Percentiles rank a stretch among this genome's conserved stretches.
Conservation (phyloP, 2,797 vertebrate genomes). For the Agapornis canus region DNA sequence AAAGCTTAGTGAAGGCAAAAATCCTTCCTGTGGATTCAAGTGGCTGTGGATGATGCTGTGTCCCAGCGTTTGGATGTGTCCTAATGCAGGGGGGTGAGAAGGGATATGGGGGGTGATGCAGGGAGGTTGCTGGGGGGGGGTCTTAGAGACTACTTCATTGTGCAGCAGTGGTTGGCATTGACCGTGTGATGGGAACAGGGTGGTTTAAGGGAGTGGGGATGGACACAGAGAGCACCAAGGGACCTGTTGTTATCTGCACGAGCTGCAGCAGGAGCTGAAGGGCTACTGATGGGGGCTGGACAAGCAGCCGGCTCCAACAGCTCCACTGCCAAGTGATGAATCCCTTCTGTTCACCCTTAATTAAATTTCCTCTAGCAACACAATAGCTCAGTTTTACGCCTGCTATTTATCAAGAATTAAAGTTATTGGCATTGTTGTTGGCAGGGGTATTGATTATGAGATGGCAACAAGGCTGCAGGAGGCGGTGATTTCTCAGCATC, state of each 20-base stretch:
- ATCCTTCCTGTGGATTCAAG: background rate
- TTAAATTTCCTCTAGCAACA: slow-evolving; percentile 47
- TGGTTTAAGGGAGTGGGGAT: background rate
- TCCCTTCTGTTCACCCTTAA: slow-evolving; percentile 48
- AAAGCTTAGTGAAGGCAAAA: background rate
- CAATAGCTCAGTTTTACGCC: slow-evolving; percentile 42
- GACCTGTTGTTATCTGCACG: background rate
- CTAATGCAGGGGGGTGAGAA: accelerated
- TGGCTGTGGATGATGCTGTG: accelerated
- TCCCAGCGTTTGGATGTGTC: background rate
- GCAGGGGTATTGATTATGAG: background rate
- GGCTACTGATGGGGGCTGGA: background rate
- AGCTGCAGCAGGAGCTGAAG: background rate
- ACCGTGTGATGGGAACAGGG: accelerated
- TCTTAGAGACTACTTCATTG: background rate
- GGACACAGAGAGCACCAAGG: accelerated
- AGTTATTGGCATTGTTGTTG: background rate
- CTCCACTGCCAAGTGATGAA: background rate
- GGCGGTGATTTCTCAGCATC: accelerated
- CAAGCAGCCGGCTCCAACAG: background rate
- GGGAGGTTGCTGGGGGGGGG: no score
- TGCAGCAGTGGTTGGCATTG: accelerated
- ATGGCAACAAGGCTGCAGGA: background rate
- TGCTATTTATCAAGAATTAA: slow-evolving; percentile 41
- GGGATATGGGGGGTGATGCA: background rate